Evolutionary conservation across 2,113 vertebrate genomes (phyloP).

Genomic region (Psophia crepitans): DNA sequence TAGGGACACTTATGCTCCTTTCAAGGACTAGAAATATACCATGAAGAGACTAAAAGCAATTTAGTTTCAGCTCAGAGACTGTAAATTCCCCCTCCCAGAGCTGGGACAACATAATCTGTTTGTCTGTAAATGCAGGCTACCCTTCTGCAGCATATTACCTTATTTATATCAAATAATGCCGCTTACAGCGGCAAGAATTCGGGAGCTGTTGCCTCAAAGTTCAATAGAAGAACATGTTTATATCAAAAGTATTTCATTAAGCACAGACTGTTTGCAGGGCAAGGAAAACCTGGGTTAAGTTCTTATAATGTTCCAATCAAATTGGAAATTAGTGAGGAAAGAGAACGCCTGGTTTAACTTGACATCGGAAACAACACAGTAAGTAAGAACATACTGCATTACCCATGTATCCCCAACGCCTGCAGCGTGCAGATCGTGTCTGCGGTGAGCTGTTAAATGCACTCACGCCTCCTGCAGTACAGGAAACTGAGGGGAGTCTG

Average conservation of each 20-base stretch:
- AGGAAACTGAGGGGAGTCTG: neutral
- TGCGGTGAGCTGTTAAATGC: neutral
- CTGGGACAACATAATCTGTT: neutral
- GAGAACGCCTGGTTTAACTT: neutral
- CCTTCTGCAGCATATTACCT: neutral
- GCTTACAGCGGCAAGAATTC: neutral
- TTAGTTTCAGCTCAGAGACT: neutral
- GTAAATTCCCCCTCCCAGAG: neutral
- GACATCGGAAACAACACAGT: neutral
- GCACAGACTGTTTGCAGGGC: neutral
- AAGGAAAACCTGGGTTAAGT: neutral
- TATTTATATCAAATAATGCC: neutral
- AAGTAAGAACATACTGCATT: neutral
- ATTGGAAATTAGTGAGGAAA: neutral
- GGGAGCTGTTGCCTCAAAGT: neutral
- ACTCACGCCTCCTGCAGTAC: neutral
- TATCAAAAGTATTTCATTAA: neutral
- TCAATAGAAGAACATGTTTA: neutral
- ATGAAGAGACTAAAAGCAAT: neutral
- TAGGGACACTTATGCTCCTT: neutral
- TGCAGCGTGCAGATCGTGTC: neutral
- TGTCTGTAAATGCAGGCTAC: neutral
- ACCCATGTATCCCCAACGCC: neutral
- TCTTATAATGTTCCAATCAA: neutral
- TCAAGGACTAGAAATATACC: neutral